These are phyloP conservation scores for Caenorhabditis latens DNA, from an alignment of 1,140 invertebrate genomes.

Conservation along the genomic window DNA sequence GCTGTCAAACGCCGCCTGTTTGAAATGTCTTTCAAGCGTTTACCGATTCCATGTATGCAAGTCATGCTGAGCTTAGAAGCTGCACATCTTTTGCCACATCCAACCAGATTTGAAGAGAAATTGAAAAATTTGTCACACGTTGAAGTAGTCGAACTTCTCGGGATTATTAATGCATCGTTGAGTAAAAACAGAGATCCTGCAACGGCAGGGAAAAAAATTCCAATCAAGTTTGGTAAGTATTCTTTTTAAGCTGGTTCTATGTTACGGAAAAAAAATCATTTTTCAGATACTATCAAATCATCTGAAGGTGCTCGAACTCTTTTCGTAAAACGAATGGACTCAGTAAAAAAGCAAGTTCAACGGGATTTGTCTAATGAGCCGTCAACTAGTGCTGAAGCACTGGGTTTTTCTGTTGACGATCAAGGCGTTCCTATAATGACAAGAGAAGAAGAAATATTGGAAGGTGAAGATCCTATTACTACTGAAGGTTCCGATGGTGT, in stretches of 20 bases:
- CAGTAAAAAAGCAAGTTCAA: background rate
- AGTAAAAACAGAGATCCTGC: background rate
- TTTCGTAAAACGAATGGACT: background rate
- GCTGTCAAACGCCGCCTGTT: constrained; percentile 18
- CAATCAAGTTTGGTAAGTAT: constrained; percentile 1
- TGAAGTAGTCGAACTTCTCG: background rate
- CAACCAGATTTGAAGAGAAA: constrained; percentile 26
- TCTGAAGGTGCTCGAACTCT: background rate
- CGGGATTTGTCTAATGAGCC: background rate
- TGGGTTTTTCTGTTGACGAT: background rate
- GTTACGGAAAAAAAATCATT: background rate
- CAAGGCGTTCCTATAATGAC: background rate
- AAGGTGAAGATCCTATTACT: background rate
- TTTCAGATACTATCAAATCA: constrained; percentile 2
- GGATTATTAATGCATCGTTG: constrained; percentile 23
- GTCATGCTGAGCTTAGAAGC: constrained; percentile 11
- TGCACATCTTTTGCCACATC: background rate
- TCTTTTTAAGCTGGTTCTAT: no score
- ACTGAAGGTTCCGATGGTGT: constrained; percentile 12
- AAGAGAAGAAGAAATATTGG: constrained; percentile 12
- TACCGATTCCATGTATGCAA: constrained; percentile 42
- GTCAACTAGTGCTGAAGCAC: constrained; percentile 4
- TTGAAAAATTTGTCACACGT: constrained; percentile 20
- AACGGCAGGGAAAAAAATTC: background rate
- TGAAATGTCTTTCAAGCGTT: constrained; percentile 31